A percentile compares a stretch with the other conserved stretches of the same genome.
phyloP scores from a whole-genome alignment of 2,888 invertebrate genomes.

The Harmothoe impar region DNA sequence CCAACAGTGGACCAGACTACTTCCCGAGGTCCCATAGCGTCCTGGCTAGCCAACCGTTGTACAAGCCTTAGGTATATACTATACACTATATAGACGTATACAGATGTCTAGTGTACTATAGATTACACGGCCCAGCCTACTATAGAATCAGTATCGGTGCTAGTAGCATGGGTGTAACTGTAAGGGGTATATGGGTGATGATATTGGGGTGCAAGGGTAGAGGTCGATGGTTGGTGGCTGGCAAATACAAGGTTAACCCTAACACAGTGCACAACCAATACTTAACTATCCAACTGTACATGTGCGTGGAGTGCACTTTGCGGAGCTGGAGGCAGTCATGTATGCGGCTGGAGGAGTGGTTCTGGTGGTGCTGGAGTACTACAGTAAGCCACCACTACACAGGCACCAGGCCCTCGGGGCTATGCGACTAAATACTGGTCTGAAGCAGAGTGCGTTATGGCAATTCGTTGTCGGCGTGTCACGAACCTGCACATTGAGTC shows the following conservation, averaged over 20 bases:
- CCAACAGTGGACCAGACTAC: not conserved
- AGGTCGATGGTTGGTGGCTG: no score
- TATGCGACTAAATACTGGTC: not conserved
- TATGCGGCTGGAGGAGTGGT: no score
- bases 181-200: not conserved
- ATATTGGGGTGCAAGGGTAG: not conserved
- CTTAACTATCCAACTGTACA: no score
- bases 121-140: not conserved
- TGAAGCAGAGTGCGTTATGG: not conserved
- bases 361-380: no score
- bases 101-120: not conserved
- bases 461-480: not conserved
- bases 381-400: no score
- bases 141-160: not conserved
- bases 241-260: no score
- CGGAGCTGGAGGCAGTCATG: no score
- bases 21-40: not conserved
- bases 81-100: not conserved
- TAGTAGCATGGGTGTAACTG: not conserved
- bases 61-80: not conserved
- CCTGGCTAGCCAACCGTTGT: not conserved
- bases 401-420: no score
- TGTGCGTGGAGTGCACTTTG: no score
- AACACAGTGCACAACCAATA: no score
- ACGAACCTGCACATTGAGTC: constrained; percentile 12